Conservation (phyloP, 2,113 vertebrate species). For the Bufo bufo region DNA sequence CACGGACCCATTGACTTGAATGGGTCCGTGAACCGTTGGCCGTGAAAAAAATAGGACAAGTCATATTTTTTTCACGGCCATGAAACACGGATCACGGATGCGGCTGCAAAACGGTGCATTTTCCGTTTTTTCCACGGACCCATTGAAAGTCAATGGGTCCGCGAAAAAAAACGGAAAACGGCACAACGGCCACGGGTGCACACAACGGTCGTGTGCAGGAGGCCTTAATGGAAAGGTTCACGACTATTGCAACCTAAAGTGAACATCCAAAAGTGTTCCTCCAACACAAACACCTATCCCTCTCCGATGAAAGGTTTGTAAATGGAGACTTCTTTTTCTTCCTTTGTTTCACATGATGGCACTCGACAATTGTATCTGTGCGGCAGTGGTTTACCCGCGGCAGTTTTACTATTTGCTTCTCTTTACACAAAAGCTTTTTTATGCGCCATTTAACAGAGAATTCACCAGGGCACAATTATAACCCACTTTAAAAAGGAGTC, state of each 20-base stretch:
- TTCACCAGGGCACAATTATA: not conserved
- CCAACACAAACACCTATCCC: not conserved
- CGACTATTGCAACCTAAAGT: not conserved
- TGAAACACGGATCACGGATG: no score
- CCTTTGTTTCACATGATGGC: conserved; percentile 20
- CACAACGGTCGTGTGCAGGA: no score
- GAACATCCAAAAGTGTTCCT: not conserved
- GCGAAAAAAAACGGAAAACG: no score
- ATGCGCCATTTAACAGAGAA: conserved; percentile 13
- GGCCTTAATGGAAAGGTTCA: not conserved
- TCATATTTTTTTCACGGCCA: no score
- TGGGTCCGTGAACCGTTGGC: no score
- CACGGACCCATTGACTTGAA: no score
- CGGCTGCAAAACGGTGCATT: no score
- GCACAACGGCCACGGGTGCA: no score
- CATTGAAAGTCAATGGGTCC: no score
- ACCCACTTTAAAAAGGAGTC: not conserved
- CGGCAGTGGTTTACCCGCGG: not conserved
- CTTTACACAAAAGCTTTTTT: conserved; percentile 12
- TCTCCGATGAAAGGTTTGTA: not conserved
- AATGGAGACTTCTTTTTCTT: not conserved
- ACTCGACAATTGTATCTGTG: conserved; percentile 19
- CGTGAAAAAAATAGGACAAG: no score
- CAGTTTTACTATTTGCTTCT: not conserved
- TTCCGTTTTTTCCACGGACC: no score